Conservation (phyloP, 2,113 vertebrate species). For the Aphyosemion australe region DNA sequence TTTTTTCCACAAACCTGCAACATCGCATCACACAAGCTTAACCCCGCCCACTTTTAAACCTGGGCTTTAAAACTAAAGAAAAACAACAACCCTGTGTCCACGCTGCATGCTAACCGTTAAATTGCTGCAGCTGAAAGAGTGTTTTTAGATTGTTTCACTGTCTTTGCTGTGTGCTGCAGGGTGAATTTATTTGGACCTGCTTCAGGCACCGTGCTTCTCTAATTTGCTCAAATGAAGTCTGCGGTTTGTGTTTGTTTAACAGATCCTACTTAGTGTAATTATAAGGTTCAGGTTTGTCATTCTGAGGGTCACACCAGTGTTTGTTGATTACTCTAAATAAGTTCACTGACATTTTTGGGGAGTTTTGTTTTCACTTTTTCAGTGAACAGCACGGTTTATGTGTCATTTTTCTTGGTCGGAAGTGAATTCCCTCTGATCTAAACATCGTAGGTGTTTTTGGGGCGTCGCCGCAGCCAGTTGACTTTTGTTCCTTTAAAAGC, state of each 20-base stretch:
- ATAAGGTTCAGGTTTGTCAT: background rate
- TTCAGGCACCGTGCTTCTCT: no score
- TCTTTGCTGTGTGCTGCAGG: background rate
- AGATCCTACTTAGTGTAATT: slow-evolving; percentile 6
- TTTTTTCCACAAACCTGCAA: background rate
- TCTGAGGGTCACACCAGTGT: background rate
- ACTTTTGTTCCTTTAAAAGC: no score
- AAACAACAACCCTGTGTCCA: no score
- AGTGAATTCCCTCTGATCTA: no score
- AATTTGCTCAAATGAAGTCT: background rate
- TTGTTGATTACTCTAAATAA: background rate
- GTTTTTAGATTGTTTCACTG: no score
- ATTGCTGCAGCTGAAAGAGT: no score
- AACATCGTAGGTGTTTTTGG: no score
- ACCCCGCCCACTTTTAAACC: background rate
- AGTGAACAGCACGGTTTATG: no score
- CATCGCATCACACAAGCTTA: background rate
- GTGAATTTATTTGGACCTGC: background rate
- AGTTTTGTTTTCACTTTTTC: no score
- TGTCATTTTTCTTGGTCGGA: no score
- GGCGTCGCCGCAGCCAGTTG: no score
- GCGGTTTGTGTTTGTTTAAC: slow-evolving; percentile 3
- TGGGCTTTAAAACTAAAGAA: background rate
- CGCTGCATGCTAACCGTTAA: no score
- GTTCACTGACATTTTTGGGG: background rate